phyloP scores from a whole-genome alignment of 2,113 vertebrate species.

The Pituophis catenifer region DNA sequence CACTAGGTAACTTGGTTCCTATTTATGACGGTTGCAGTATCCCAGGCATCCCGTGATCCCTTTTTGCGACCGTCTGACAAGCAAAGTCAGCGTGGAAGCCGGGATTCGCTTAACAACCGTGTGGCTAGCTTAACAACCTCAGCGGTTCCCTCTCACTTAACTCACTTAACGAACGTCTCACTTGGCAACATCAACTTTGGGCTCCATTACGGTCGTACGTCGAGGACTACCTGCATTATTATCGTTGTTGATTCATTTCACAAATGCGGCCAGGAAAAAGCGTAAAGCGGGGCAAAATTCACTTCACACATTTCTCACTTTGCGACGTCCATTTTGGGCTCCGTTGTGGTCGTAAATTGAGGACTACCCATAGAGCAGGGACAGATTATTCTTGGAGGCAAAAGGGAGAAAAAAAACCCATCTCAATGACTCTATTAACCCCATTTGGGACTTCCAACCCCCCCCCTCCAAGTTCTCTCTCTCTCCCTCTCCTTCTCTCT shows the following conservation, averaged over 20 bases:
- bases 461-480: rapidly evolving
- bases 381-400: too few species aligned
- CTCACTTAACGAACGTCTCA: too few species aligned
- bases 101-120: not conserved
- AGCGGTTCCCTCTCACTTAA: too few species aligned
- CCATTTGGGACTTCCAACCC: not conserved
- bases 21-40: too few species aligned
- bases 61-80: not conserved
- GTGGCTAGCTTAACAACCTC: too few species aligned
- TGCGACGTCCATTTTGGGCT: not conserved
- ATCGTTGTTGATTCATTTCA: too few species aligned
- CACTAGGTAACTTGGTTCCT: not conserved
- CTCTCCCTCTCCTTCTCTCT: too few species aligned
- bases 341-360: not conserved
- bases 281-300: not conserved
- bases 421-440: not conserved
- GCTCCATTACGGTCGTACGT: too few species aligned
- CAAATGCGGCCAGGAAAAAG: too few species aligned
- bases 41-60: rapidly evolving
- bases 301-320: not conserved
- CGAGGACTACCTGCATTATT: too few species aligned
- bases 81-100: not conserved
- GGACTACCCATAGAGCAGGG: not conserved
- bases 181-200: too few species aligned
- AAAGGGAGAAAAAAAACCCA: rapidly evolving